phyloP scores from a whole-genome alignment of 2,113 vertebrate species.

The Urocolius indicus region DNA sequence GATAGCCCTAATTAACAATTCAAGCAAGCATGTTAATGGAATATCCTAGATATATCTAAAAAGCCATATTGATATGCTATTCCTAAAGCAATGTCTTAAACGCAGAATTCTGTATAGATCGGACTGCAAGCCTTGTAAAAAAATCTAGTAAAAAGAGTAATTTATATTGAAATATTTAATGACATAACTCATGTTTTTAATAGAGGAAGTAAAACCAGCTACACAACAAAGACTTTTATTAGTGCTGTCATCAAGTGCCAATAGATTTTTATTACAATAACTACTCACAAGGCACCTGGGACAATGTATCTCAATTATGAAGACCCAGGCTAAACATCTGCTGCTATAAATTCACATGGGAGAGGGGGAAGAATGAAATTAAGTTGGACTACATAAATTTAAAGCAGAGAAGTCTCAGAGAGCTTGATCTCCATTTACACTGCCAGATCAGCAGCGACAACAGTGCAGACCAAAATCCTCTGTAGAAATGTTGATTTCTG shows the following conservation, averaged over 20 bases:
- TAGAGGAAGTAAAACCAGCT: slow-evolving; percentile 25
- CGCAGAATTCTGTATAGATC: background rate
- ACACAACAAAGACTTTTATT: slow-evolving; percentile 51
- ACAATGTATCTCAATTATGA: background rate
- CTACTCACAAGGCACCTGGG: slow-evolving; percentile 28
- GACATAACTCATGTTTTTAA: slow-evolving; percentile 17
- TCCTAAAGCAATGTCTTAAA: background rate
- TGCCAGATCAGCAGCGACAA: background rate
- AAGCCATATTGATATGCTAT: background rate
- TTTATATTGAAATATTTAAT: slow-evolving; percentile 30
- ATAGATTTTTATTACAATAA: slow-evolving; percentile 51
- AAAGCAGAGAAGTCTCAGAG: background rate
- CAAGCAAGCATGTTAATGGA: background rate
- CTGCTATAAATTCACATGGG: background rate
- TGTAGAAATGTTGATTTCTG: background rate
- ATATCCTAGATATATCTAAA: background rate
- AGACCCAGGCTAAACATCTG: slow-evolving; percentile 1
- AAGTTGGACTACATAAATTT: background rate
- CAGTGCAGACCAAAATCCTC: background rate
- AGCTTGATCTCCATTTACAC: background rate
- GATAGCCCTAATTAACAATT: background rate
- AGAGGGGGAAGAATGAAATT: background rate
- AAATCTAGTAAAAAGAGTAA: background rate
- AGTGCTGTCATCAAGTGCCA: slow-evolving; percentile 13
- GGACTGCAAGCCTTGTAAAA: background rate